phyloP scores from a whole-genome alignment of 2,113 vertebrate species.

The Gila orcuttii region DNA sequence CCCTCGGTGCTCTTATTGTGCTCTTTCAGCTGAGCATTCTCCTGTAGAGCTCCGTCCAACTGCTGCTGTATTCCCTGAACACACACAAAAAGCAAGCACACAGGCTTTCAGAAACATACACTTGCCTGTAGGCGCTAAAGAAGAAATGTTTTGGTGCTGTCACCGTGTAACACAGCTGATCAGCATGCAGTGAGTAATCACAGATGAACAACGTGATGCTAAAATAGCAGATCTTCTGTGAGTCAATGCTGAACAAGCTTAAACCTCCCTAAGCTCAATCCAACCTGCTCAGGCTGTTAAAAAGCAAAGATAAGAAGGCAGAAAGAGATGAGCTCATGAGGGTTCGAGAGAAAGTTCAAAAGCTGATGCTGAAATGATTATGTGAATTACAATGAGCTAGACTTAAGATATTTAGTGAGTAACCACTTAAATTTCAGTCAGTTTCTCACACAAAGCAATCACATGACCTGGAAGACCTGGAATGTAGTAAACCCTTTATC shows the following conservation, averaged over 20 bases:
- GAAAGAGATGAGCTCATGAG: neutral
- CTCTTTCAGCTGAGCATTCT: slow-evolving; percentile 64
- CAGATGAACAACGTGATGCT: slow-evolving; percentile 11
- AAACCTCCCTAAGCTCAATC: neutral
- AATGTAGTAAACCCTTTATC: neutral
- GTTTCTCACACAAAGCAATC: no score
- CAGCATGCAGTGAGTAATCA: neutral
- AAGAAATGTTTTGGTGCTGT: neutral
- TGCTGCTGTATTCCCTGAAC: slow-evolving; percentile 76
- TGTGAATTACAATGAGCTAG: neutral
- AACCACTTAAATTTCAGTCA: neutral
- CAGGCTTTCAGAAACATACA: slow-evolving; percentile 16
- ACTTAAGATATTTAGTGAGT: neutral
- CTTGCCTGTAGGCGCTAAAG: neutral
- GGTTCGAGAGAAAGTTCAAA: slow-evolving; percentile 44
- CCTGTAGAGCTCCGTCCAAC: slow-evolving; percentile 64
- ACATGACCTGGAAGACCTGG: neutral
- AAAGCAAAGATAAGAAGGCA: neutral
- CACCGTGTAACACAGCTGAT: neutral
- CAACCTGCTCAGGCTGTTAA: neutral
- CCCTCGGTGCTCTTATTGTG: slow-evolving; percentile 62
- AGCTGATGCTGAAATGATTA: neutral
- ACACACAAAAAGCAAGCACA: slow-evolving; percentile 53
- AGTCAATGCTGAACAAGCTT: slow-evolving; percentile 4
- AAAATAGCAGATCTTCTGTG: neutral